These are phyloP conservation scores for Hydrozoanthus tunicans DNA, from an alignment of 64 coral and sea anemone genomes.

Conservation along the genomic window DNA sequence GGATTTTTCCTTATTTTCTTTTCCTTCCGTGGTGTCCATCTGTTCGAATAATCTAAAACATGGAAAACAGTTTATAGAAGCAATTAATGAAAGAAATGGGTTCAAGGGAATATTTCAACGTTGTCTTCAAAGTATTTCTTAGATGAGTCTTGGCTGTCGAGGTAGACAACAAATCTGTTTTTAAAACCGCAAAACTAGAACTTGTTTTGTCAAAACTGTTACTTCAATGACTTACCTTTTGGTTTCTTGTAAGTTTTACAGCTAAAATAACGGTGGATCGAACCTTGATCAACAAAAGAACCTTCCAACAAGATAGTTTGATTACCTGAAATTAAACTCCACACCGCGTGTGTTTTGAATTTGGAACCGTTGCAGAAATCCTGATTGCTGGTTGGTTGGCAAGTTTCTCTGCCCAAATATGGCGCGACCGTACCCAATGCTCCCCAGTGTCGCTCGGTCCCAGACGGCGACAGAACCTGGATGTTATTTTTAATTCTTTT, in stretches of 20 bases:
- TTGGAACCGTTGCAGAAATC: constrained; percentile 6
- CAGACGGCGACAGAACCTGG: too few relatives aligned
- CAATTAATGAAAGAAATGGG: too few relatives aligned
- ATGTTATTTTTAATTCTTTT: too few relatives aligned
- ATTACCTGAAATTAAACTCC: neutral
- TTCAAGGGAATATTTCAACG: neutral
- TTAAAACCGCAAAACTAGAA: neutral
- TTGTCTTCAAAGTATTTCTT: neutral
- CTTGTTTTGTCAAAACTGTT: too few relatives aligned
- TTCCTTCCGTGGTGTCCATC: constrained; percentile 2
- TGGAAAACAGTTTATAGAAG: too few relatives aligned
- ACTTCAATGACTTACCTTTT: constrained; percentile 3
- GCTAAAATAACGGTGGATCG: neutral
- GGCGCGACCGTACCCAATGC: neutral
- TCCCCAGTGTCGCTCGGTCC: too few relatives aligned
- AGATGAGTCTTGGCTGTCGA: neutral
- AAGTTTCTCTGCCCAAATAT: constrained; percentile 2
- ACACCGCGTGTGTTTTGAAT: constrained; percentile 44
- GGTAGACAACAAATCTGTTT: neutral
- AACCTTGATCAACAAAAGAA: neutral
- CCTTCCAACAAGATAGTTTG: neutral
- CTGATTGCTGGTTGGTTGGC: neutral
- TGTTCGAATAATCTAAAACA: neutral
- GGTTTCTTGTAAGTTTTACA: neutral
- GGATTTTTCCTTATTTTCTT: constrained; percentile 27